Percentiles rank a stretch among this genome's conserved stretches.
phyloP scores from a whole-genome alignment of 1,140 invertebrate genomes.

The Drosophila pseudoananassae region DNA sequence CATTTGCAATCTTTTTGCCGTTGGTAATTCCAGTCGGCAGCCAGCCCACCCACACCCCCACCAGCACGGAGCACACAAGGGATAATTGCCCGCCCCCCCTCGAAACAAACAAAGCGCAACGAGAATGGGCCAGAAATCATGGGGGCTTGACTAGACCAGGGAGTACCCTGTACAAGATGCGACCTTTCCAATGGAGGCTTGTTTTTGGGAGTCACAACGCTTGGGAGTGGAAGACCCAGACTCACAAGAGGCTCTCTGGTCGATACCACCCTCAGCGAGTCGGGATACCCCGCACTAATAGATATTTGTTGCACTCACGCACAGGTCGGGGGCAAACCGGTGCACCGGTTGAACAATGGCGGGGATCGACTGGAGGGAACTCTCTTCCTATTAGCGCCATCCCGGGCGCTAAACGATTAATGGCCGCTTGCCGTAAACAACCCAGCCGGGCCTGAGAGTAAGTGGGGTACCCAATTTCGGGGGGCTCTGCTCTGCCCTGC shows the following conservation, averaged over 20 bases:
- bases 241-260: too few species aligned
- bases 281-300: neutral
- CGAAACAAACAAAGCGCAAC: slow-evolving; percentile 27
- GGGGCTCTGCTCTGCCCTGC: slow-evolving; percentile 15
- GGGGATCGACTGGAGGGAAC: slow-evolving; percentile 3
- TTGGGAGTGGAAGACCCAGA: too few species aligned
- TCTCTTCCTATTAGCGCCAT: slow-evolving; percentile 39
- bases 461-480: slow-evolving; percentile 18
- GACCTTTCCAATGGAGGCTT: too few species aligned
- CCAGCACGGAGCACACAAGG: slow-evolving; percentile 23
- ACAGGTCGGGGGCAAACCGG: too few species aligned
- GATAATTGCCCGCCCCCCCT: slow-evolving; percentile 40
- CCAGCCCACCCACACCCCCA: slow-evolving; percentile 8
- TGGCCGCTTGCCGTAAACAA: slow-evolving; percentile 37
- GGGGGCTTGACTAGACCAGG: slow-evolving; percentile 9
- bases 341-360: too few species aligned
- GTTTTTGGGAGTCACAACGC: too few species aligned
- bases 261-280: neutral
- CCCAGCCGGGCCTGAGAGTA: slow-evolving; percentile 9
- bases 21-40: slow-evolving; percentile 40
- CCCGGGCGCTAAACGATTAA: slow-evolving; percentile 55
- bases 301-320: slow-evolving; percentile 2
- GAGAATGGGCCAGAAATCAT: neutral
- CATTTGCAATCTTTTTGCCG: slow-evolving; percentile 54
- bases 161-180: slow-evolving; percentile 1